Conservation (phyloP, 1,140 invertebrate genomes). For the Drosophila sturtevanti region DNA sequence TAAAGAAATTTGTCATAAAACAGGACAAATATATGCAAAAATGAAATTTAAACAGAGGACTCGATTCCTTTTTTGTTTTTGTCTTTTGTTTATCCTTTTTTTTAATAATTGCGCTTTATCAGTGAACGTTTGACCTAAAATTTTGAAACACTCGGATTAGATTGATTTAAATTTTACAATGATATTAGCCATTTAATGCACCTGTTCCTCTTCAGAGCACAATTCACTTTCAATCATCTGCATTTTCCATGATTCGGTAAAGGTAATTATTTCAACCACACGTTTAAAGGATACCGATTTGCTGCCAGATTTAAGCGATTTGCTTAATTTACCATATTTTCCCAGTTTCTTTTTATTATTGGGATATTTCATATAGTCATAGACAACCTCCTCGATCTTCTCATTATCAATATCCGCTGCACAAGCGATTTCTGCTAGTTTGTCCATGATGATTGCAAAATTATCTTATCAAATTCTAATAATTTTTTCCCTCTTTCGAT, state of each 20-base stretch:
- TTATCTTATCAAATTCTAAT: no score
- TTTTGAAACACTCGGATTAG: background rate
- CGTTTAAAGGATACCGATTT: slow-evolving; percentile 51
- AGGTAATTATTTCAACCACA: slow-evolving; percentile 58
- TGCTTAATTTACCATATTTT: slow-evolving; percentile 1
- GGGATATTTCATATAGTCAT: slow-evolving; percentile 67
- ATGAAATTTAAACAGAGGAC: no score
- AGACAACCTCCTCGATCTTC: slow-evolving; percentile 21
- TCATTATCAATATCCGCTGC: background rate
- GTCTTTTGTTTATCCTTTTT: background rate
- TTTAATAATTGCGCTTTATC: slow-evolving; percentile 24
- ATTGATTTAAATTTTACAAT: background rate
- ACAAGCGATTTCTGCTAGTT: background rate
- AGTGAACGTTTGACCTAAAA: slow-evolving; percentile 20
- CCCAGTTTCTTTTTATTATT: slow-evolving; percentile 30
- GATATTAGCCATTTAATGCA: background rate
- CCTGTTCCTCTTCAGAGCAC: slow-evolving; percentile 63
- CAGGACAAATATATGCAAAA: background rate
- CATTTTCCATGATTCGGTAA: slow-evolving; percentile 52
- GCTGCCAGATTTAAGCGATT: slow-evolving; percentile 3
- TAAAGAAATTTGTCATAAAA: background rate
- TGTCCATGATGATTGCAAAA: background rate
- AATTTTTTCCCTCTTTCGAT: no score
- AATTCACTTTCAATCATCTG: slow-evolving; percentile 34
- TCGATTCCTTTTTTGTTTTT: no score